Conservation (phyloP, 2,113 vertebrate species). For the Hystrix cristata region DNA sequence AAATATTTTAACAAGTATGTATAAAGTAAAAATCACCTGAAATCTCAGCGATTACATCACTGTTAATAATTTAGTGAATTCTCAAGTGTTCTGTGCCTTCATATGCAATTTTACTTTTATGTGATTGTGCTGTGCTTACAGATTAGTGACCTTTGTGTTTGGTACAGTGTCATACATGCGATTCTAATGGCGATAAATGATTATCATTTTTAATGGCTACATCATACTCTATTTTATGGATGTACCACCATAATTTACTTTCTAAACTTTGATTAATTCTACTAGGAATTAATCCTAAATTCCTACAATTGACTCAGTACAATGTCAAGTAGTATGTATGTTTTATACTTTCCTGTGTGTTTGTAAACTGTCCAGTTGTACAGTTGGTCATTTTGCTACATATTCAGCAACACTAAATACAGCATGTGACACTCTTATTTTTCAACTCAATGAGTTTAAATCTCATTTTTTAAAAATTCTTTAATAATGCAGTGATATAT, state of each 20-base stretch:
- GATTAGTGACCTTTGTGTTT: background rate
- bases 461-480: background rate
- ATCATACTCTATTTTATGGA: background rate
- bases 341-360: background rate
- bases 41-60: background rate
- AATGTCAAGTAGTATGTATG: background rate
- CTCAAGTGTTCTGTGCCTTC: background rate
- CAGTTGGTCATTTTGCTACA: background rate
- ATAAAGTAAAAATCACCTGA: background rate
- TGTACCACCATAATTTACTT: background rate
- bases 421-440: background rate
- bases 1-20: background rate
- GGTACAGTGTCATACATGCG: background rate
- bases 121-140: background rate
- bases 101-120: background rate
- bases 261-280: constrained; percentile 1
- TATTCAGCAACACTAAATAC: background rate
- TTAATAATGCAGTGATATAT: background rate
- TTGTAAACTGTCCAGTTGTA: background rate
- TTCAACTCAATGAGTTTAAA: background rate
- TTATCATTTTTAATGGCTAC: background rate
- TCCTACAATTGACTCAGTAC: background rate
- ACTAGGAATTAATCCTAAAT: background rate
- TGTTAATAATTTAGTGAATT: constrained; percentile 26
- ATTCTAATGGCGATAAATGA: background rate